These are phyloP conservation scores for Hippocampus zosterae DNA, from an alignment of 2,113 vertebrate genomes.

Conservation along the genomic window DNA sequence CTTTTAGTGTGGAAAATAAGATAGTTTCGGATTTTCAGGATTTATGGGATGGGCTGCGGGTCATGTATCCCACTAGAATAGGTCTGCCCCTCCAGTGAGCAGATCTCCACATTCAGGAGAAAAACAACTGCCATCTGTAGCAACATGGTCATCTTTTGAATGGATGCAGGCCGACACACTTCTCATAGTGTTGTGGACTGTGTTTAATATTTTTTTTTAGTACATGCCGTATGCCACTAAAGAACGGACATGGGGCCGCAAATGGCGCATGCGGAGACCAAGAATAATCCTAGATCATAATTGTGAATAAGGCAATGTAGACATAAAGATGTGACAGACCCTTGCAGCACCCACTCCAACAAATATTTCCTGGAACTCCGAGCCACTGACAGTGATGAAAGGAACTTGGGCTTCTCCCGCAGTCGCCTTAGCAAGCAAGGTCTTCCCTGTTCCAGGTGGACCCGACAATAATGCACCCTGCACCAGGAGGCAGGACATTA, in stretches of 20 bases:
- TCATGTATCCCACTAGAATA: neutral
- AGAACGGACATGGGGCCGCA: neutral
- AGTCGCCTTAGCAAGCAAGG: slow-evolving; percentile 92
- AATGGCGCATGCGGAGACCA: neutral
- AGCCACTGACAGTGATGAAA: slow-evolving; percentile 93
- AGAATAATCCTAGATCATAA: neutral
- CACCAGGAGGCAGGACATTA: neutral
- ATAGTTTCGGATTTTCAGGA: neutral
- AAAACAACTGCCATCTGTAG: neutral
- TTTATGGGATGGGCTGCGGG: neutral
- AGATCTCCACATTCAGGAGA: neutral
- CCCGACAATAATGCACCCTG: slow-evolving; percentile 93
- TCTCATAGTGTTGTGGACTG: too few relatives aligned
- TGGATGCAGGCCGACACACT: too few relatives aligned
- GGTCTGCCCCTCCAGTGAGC: too few relatives aligned
- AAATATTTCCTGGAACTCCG: slow-evolving; percentile 96
- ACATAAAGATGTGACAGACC: slow-evolving; percentile 69
- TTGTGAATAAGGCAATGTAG: neutral
- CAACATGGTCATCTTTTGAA: too few relatives aligned
- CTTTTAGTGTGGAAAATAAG: too few relatives aligned
- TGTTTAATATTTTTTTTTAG: neutral
- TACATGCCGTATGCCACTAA: neutral
- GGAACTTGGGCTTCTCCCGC: slow-evolving; percentile 93
- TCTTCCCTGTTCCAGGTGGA: slow-evolving; percentile 96
- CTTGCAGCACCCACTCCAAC: slow-evolving; percentile 92